These are phyloP conservation scores for Aspidiotus destructor DNA, from an alignment of 2,888 invertebrate species.

Conservation along the genomic window DNA sequence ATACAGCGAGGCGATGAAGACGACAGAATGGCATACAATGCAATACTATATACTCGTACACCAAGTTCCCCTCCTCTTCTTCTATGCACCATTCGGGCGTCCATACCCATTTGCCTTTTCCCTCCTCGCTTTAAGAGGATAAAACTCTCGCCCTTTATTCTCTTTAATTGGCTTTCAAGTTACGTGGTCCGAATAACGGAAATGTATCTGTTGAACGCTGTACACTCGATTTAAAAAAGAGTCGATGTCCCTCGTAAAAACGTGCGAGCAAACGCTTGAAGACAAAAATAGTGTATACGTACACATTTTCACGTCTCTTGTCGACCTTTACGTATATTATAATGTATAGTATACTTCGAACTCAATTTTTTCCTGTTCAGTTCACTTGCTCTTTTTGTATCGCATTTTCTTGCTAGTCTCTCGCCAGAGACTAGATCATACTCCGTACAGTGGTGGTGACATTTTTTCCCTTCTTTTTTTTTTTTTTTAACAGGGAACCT, in stretches of 20 bases:
- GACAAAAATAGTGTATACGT: constrained; percentile 2
- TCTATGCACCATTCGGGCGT: background rate
- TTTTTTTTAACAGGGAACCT: no score
- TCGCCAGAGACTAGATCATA: no score
- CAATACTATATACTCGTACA: background rate
- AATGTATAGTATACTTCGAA: no score
- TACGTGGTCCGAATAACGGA: constrained; percentile 17
- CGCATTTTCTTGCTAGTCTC: no score
- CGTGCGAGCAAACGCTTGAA: background rate
- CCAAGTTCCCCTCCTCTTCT: background rate
- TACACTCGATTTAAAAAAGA: background rate
- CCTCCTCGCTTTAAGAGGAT: constrained; percentile 1
- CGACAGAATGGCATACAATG: background rate
- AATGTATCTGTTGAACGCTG: constrained; percentile 9
- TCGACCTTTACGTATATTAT: background rate
- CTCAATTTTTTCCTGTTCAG: no score
- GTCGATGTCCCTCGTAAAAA: constrained; percentile 12
- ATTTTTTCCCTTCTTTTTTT: no score
- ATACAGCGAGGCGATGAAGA: no score
- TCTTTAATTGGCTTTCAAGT: constrained; percentile 18
- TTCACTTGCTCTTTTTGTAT: no score
- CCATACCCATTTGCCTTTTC: background rate
- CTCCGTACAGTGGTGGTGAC: no score
- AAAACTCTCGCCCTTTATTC: constrained; percentile 12
- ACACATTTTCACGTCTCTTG: constrained; percentile 1